A percentile compares a stretch with the other conserved stretches of the same genome.
phyloP scores from a whole-genome alignment of 30 jellyfish, hydroid and myxozoan species.

The Sanderia malayensis region DNA sequence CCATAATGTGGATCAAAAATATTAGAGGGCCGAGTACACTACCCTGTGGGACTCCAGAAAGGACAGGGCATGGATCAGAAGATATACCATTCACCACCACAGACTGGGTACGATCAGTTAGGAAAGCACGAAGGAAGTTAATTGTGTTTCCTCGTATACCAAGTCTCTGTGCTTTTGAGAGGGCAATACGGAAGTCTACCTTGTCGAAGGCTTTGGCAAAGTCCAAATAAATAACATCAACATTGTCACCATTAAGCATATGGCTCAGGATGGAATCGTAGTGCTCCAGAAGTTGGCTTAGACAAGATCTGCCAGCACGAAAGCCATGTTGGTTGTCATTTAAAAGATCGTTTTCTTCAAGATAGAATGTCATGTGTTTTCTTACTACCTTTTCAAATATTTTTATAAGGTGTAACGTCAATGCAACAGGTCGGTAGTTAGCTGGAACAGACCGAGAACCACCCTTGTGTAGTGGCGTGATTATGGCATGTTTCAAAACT shows the following conservation, averaged over 20 bases:
- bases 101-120: no score
- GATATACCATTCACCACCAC: constrained; percentile 2
- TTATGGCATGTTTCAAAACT: neutral
- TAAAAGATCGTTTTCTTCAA: neutral
- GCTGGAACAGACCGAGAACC: neutral
- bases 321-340: constrained; percentile 21
- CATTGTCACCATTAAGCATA: neutral
- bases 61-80: constrained; percentile 6
- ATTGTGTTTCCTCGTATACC: no score
- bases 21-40: constrained; percentile 1
- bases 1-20: no score
- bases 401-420: constrained; percentile 20
- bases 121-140: no score
- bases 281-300: constrained; percentile 21
- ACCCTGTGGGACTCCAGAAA: constrained; percentile 4
- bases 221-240: constrained; percentile 15
- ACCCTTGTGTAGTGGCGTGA: constrained; percentile 19
- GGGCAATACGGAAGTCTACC: constrained; percentile 12
- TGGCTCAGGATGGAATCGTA: neutral
- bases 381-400: constrained; percentile 10
- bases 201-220: constrained; percentile 26
- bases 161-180: constrained; percentile 3
- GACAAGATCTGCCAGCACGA: constrained; percentile 22
- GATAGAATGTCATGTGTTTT: neutral
- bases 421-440: constrained; percentile 32